A percentile compares a stretch with the other conserved stretches of the same genome.
phyloP scores from a whole-genome alignment of 2,113 vertebrate species.

The Bos javanicus region DNA sequence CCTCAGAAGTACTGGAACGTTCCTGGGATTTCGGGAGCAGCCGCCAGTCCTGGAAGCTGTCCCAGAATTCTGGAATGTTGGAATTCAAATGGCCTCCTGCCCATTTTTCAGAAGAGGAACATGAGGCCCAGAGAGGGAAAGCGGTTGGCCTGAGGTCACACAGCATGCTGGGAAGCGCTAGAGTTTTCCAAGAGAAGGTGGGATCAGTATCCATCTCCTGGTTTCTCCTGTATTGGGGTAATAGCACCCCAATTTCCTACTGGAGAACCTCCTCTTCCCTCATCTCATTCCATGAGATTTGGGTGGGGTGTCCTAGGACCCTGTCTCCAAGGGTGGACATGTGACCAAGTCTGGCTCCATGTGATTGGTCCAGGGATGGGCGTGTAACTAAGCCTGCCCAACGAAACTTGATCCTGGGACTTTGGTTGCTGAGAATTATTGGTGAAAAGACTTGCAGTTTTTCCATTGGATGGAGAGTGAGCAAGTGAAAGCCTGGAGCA shows the following conservation, averaged over 20 bases:
- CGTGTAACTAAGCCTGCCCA: not conserved
- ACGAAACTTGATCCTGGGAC: not conserved
- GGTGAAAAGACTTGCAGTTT: not conserved
- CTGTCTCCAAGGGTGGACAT: not conserved
- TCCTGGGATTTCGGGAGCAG: conserved; percentile 43
- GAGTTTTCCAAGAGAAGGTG: not conserved
- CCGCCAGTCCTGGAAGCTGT: conserved; percentile 2
- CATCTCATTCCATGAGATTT: not conserved
- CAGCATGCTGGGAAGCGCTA: not conserved
- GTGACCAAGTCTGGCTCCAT: not conserved
- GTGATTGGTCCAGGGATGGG: not conserved
- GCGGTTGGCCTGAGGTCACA: not conserved
- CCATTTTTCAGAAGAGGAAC: conserved; percentile 21
- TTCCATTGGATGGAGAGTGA: not conserved
- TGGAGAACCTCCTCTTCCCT: not conserved
- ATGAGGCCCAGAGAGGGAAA: not conserved
- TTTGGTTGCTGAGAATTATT: not conserved
- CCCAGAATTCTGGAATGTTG: conserved; percentile 38
- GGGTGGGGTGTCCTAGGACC: not conserved
- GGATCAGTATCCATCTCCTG: not conserved
- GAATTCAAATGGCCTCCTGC: conserved; percentile 11
- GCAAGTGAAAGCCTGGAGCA: not conserved
- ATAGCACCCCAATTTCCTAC: not conserved
- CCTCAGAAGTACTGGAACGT: conserved; percentile 41
- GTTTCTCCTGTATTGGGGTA: not conserved